phyloP scores from a whole-genome alignment of 1,140 invertebrate genomes.

The honey bee (Apis mellifera) region Amel_HAv3.1 CM009935.2:13610001-13610500 shows the following conservation, averaged over 20 bases:
- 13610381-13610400: not conserved
- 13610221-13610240: slow-evolving; percentile 62
- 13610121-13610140: not conserved
- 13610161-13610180: not conserved
- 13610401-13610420: too few relatives aligned
- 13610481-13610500: too few relatives aligned
- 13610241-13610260: slow-evolving; percentile 79
- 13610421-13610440: not conserved
- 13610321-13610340: not conserved
- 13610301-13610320: slow-evolving; percentile 30
- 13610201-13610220: slow-evolving; percentile 48
- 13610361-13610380: not conserved
- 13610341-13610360: not conserved
- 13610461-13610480: not conserved
- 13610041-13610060: slow-evolving; percentile 77
- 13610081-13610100: slow-evolving; percentile 86
- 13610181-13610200: not conserved
- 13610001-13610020: slow-evolving; percentile 3
- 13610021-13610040: slow-evolving; percentile 34
- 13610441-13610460: slow-evolving; percentile 1
- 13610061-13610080: slow-evolving; percentile 84
- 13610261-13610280: slow-evolving; percentile 71
- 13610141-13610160: too few relatives aligned
- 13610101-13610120: not conserved
- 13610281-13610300: slow-evolving; percentile 50